Evolutionary conservation across 2,797 vertebrate species (phyloP).

Genomic region (Valencia hispanica): DNA sequence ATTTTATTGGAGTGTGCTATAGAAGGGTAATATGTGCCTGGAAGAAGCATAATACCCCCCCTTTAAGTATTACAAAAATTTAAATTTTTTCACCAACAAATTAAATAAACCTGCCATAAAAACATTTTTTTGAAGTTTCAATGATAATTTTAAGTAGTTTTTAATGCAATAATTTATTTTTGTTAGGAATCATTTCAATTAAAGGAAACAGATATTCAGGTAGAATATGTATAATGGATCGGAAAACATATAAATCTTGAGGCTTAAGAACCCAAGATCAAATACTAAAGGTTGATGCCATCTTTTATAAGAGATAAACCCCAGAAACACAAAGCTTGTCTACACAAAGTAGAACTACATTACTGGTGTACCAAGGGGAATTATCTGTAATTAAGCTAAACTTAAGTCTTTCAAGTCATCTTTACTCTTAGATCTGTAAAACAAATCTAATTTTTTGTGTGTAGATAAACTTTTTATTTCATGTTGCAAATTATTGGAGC

Average conservation of each 20-base stretch:
- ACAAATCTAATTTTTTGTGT: not conserved
- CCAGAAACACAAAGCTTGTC: not conserved
- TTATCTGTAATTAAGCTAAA: not conserved
- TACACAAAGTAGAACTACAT: not conserved
- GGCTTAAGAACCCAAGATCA: not conserved
- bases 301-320: not conserved
- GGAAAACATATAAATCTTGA: not conserved
- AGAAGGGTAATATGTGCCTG: too few relatives aligned
- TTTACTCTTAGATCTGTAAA: constrained; percentile 2
- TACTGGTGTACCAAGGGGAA: not conserved
- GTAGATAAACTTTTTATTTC: not conserved
- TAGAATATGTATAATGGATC: not conserved
- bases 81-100: not conserved
- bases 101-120: not conserved
- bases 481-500: not conserved
- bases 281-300: not conserved
- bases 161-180: not conserved
- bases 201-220: not conserved
- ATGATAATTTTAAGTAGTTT: not conserved
- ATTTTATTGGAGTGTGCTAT: too few relatives aligned
- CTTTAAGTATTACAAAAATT: not conserved
- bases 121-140: not conserved
- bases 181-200: not conserved
- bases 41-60: too few relatives aligned
- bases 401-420: not conserved